phyloP scores from a whole-genome alignment of 2,888 invertebrate species.

The Elegia similella region DNA sequence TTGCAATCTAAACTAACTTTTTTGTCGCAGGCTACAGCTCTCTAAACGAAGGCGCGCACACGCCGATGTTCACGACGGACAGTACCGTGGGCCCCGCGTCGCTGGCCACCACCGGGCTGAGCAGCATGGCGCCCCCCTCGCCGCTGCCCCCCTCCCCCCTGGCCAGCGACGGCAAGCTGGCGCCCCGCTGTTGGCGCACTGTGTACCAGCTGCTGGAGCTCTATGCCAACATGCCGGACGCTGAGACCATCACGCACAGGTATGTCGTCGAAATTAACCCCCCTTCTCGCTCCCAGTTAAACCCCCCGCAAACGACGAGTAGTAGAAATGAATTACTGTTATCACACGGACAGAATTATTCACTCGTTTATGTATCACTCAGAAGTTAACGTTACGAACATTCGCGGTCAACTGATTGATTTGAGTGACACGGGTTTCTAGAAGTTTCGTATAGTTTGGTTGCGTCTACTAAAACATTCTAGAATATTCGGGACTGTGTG shows the following conservation, averaged over 20 bases:
- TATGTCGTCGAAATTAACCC: slow-evolving; percentile 37
- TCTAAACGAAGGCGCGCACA: slow-evolving; percentile 87
- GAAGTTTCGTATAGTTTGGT: too few relatives aligned
- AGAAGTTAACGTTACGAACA: too few relatives aligned
- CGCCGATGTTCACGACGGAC: slow-evolving; percentile 79
- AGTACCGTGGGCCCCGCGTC: slow-evolving; percentile 22
- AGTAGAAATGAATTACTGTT: too few relatives aligned
- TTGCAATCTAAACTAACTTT: neutral
- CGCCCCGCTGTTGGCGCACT: slow-evolving; percentile 96
- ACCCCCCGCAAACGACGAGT: too few relatives aligned
- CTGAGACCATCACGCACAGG: slow-evolving; percentile 93
- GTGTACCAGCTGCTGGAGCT: slow-evolving; percentile 95
- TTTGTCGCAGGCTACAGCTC: slow-evolving; percentile 87
- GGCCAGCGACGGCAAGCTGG: slow-evolving; percentile 75
- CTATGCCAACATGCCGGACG: slow-evolving; percentile 97
- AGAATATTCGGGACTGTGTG: too few relatives aligned
- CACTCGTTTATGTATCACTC: too few relatives aligned
- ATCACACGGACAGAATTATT: too few relatives aligned
- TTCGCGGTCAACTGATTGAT: too few relatives aligned
- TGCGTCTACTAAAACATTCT: too few relatives aligned
- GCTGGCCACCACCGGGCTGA: slow-evolving; percentile 37
- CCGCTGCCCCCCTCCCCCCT: slow-evolving; percentile 83
- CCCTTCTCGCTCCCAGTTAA: slow-evolving; percentile 82
- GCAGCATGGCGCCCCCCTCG: slow-evolving; percentile 39
- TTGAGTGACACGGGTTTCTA: too few relatives aligned